These are phyloP conservation scores for Halcyon senegalensis DNA, from an alignment of 2,113 vertebrate genomes.

Conservation along the genomic window DNA sequence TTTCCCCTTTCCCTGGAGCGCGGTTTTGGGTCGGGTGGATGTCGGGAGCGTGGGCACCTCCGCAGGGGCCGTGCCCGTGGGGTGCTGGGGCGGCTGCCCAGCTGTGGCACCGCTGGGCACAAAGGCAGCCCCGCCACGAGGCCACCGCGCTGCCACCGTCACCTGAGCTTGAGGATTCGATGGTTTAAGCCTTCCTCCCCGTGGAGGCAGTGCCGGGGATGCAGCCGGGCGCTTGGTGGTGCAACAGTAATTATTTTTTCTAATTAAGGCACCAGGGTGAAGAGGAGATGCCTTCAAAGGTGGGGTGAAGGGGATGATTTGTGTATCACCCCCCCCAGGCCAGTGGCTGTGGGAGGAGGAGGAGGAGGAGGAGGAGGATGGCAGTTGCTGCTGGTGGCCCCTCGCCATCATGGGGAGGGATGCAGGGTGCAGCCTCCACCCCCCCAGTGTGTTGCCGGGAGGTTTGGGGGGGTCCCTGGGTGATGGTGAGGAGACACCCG, in stretches of 20 bases:
- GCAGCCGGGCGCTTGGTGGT: background rate
- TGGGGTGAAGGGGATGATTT: background rate
- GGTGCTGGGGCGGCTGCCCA: background rate
- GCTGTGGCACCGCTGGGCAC: background rate
- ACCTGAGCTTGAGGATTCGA: background rate
- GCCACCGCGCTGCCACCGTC: background rate
- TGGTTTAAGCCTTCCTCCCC: background rate
- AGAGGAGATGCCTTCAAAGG: background rate
- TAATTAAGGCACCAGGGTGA: background rate
- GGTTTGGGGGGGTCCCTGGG: background rate
- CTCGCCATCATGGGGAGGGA: rapidly evolving
- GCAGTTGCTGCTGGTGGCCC: rapidly evolving
- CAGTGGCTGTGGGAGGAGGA: background rate
- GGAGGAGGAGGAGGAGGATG: background rate
- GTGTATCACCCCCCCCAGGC: background rate
- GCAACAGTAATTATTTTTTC: background rate
- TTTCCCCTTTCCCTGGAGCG: background rate
- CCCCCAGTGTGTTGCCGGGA: rapidly evolving
- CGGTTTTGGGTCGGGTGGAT: background rate
- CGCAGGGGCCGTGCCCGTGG: rapidly evolving
- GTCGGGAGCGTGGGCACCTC: too few relatives aligned
- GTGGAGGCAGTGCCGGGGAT: background rate
- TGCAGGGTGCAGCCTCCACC: background rate
- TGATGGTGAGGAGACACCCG: background rate
- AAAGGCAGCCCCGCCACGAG: background rate